phyloP scores from a whole-genome alignment of 2,888 invertebrate species.

The Acleris cristana region DNA sequence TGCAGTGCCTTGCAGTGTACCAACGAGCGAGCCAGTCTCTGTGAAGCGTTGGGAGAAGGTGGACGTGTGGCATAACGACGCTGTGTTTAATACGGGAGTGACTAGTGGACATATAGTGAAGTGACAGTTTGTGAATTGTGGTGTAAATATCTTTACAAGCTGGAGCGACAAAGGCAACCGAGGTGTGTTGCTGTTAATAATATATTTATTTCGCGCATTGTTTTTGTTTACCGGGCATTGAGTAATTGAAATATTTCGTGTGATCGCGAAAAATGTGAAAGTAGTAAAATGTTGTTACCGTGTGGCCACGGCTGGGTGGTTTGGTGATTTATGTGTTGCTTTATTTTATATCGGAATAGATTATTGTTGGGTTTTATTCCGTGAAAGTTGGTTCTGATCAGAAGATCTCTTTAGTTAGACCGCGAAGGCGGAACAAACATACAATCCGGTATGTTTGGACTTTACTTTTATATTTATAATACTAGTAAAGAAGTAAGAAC shows the following conservation, averaged over 20 bases:
- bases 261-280: conserved; percentile 63
- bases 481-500: no score
- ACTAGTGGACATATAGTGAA: conserved; percentile 44
- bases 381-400: conserved; percentile 24
- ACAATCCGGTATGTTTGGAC: no score
- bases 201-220: conserved; percentile 37
- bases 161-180: conserved; percentile 66
- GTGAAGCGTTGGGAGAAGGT: conserved; percentile 48
- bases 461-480: no score
- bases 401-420: no score
- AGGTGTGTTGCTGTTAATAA: conserved; percentile 55
- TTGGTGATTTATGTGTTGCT: conserved; percentile 44
- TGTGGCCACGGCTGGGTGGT: conserved; percentile 55
- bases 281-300: conserved; percentile 52
- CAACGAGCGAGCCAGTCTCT: conserved; percentile 56
- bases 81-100: conserved; percentile 60
- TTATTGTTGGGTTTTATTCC: conserved; percentile 14
- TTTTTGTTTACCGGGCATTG: conserved; percentile 59
- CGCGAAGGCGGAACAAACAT: no score
- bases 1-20: conserved; percentile 44
- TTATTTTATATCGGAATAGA: conserved; percentile 22
- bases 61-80: conserved; percentile 46
- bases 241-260: conserved; percentile 46
- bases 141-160: conserved; percentile 67
- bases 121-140: conserved; percentile 56